These are phyloP conservation scores for Smutsia temminckii DNA, from an alignment of 2,797 vertebrate species.

Conservation along the genomic window DNA sequence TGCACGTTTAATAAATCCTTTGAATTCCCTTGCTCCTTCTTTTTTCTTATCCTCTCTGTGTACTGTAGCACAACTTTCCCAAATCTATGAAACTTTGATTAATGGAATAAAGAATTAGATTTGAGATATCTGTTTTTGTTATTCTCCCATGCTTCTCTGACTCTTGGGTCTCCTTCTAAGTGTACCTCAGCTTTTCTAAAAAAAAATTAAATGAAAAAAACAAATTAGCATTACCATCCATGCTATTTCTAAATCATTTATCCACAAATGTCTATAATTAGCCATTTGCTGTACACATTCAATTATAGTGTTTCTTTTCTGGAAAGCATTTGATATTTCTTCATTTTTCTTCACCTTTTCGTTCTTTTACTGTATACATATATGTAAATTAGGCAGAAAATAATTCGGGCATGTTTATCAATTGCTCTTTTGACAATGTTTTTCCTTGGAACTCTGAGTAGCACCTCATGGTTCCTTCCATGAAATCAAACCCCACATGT, in stretches of 20 bases:
- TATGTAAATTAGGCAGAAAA: neutral
- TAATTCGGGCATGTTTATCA: neutral
- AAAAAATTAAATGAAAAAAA: neutral
- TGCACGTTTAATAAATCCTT: slow-evolving; percentile 75
- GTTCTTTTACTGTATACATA: neutral
- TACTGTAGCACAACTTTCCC: slow-evolving; percentile 66
- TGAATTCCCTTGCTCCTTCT: slow-evolving; percentile 72
- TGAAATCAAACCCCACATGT: neutral
- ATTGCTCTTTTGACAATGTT: neutral
- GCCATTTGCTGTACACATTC: neutral
- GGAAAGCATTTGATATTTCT: neutral
- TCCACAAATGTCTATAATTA: neutral
- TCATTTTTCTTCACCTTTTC: neutral
- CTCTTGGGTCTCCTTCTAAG: slow-evolving; percentile 51
- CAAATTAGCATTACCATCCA: neutral
- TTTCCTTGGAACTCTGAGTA: neutral
- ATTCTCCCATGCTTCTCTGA: slow-evolving; percentile 53
- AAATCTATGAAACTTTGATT: slow-evolving; percentile 75
- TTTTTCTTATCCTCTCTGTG: slow-evolving; percentile 60
- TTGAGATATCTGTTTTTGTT: slow-evolving; percentile 74
- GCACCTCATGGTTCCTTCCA: neutral
- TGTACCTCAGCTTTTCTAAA: slow-evolving; percentile 35
- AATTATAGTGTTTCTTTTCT: slow-evolving; percentile 1
- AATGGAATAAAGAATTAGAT: slow-evolving; percentile 72
- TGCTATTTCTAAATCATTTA: slow-evolving; percentile 14